Percentiles rank a stretch among this genome's conserved stretches.
Conservation (phyloP, 1,140 invertebrate species). For the Drosophila melanogaster region Release_6_plus_ISO1_MT NC_004354.4:13698501-13699000, state of each 20-base stretch:
- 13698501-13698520: conserved; percentile 37
- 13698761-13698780: conserved; percentile 17
- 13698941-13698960: background rate
- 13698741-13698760: conserved; percentile 80
- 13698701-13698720: conserved; percentile 69
- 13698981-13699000: background rate
- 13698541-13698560: conserved; percentile 43
- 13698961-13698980: background rate
- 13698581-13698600: too few relatives aligned
- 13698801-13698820: background rate
- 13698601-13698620: background rate
- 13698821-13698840: too few relatives aligned
- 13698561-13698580: background rate
- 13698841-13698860: too few relatives aligned
- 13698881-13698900: too few relatives aligned
- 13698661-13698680: conserved; percentile 30
- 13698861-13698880: too few relatives aligned
- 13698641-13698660: background rate
- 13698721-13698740: conserved; percentile 81
- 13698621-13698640: background rate
- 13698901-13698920: background rate
- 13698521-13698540: conserved; percentile 53
- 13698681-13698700: conserved; percentile 52
- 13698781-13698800: conserved; percentile 2
- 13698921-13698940: background rate